Percentiles rank a stretch among this genome's conserved stretches.
These are phyloP conservation scores for Acrocephalus arundinaceus DNA, from an alignment of 2,113 vertebrate genomes.

Conservation along the genomic window DNA sequence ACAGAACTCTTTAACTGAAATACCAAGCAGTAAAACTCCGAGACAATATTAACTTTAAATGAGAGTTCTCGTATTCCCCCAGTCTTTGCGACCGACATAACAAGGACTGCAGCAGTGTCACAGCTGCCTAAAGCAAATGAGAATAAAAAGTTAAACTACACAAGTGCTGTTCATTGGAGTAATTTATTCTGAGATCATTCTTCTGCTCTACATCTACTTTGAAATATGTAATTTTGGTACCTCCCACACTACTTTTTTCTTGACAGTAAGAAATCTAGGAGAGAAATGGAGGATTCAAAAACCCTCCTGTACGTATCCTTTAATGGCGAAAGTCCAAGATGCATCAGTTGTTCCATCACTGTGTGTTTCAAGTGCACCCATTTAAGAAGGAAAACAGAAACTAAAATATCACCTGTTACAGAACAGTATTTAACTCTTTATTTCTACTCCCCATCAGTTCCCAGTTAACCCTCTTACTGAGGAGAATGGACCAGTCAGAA, in stretches of 20 bases:
- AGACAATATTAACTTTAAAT: neutral
- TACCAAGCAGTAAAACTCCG: neutral
- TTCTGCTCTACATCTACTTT: conserved; percentile 15
- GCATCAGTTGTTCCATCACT: neutral
- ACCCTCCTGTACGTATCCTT: neutral
- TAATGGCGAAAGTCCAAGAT: neutral
- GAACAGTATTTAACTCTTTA: neutral
- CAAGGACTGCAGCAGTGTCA: neutral
- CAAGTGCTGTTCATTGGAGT: conserved; percentile 7
- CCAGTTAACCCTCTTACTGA: neutral
- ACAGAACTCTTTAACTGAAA: neutral
- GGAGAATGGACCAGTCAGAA: neutral
- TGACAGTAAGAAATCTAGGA: neutral
- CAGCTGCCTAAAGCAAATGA: neutral
- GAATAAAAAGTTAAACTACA: conserved; percentile 28
- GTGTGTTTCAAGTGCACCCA: neutral
- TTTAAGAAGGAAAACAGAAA: neutral
- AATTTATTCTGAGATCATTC: conserved; percentile 57
- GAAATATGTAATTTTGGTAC: conserved; percentile 28
- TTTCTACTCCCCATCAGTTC: neutral
- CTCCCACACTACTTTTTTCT: conserved; percentile 9
- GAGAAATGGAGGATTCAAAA: neutral
- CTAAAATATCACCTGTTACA: neutral
- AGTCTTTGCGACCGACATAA: neutral
- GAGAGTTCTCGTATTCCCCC: neutral